Conservation (phyloP, 1,140 invertebrate genomes). For the Conus betulinus region DNA sequence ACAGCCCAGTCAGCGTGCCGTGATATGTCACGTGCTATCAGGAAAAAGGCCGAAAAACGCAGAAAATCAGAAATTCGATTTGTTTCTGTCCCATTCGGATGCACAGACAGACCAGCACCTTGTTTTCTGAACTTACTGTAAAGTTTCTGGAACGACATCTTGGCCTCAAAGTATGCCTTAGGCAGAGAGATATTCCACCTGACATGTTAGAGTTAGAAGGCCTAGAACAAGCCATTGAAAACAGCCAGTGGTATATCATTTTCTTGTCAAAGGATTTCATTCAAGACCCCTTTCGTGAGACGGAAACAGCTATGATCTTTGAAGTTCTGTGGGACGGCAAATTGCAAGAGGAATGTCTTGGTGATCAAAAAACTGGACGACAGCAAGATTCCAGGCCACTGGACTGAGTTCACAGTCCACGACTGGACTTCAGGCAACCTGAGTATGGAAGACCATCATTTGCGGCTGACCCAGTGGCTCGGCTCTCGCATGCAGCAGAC, state of each 20-base stretch:
- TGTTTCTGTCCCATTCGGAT: constrained; percentile 30
- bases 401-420: not conserved
- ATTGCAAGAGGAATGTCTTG: not conserved
- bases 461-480: constrained; percentile 6
- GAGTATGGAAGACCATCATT: not conserved
- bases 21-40: not conserved
- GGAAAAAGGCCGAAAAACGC: not conserved
- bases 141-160: not conserved
- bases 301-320: not conserved
- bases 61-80: not conserved
- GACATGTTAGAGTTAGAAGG: not conserved
- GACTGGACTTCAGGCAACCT: constrained; percentile 25
- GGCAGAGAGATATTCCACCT: constrained; percentile 4
- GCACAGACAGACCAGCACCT: not conserved
- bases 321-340: not conserved
- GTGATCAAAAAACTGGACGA: not conserved
- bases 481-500: not conserved
- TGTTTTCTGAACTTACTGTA: not conserved
- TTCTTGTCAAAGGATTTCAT: constrained; percentile 4
- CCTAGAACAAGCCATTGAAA: not conserved
- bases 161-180: not conserved
- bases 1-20: not conserved
- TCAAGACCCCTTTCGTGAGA: not conserved
- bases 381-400: not conserved
- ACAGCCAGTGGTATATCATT: constrained; percentile 14